Percentiles rank a stretch among this genome's conserved stretches.
These are phyloP conservation scores for Carollia perspicillata DNA, from an alignment of 2,113 vertebrate genomes.

Conservation along the genomic window DNA sequence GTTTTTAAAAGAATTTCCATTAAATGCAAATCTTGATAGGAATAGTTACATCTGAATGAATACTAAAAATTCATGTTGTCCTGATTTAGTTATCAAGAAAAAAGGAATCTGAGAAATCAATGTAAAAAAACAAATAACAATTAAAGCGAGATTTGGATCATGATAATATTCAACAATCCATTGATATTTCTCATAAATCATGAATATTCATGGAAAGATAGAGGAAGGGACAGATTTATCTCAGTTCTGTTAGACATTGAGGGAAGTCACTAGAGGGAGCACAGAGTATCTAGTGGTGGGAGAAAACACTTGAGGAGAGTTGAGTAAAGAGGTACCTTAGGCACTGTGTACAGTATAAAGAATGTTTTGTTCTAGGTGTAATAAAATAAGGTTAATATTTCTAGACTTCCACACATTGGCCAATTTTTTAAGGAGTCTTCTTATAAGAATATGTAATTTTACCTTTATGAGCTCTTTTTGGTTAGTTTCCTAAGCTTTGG, in stretches of 20 bases:
- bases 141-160: background rate
- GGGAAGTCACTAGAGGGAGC: background rate
- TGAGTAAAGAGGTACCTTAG: background rate
- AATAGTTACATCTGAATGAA: background rate
- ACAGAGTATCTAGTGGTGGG: background rate
- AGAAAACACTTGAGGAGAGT: background rate
- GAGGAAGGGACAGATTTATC: background rate
- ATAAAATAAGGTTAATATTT: background rate
- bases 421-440: background rate
- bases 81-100: background rate
- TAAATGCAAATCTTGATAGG: background rate
- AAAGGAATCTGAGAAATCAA: background rate
- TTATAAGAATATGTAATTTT: background rate
- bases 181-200: background rate
- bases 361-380: background rate
- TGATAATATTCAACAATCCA: background rate
- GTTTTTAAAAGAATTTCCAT: background rate
- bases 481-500: background rate
- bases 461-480: background rate
- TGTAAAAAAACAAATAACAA: background rate
- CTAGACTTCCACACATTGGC: background rate
- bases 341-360: background rate
- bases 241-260: background rate
- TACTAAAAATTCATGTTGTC: background rate
- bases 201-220: background rate